Percentiles rank a stretch among this genome's conserved stretches.
phyloP scores from a whole-genome alignment of 2,888 invertebrate genomes.

The Diadegma fenestrale region DNA sequence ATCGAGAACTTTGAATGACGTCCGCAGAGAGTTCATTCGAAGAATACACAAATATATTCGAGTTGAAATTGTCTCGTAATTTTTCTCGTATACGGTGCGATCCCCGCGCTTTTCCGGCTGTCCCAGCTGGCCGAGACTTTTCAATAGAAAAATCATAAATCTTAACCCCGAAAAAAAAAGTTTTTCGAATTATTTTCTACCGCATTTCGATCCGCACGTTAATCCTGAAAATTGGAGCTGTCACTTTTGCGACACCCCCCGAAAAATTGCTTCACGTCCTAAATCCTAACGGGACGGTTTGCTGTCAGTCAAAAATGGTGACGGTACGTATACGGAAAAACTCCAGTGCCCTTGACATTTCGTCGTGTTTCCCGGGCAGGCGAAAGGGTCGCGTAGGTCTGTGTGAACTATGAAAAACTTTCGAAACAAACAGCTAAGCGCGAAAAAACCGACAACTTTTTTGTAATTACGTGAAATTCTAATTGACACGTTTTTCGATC shows the following conservation, averaged over 20 bases:
- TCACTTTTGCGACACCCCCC: not conserved
- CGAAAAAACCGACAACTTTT: not conserved
- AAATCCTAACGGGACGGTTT: conserved; percentile 1
- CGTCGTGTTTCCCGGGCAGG: not conserved
- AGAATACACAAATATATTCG: not conserved
- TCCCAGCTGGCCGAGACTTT: not conserved
- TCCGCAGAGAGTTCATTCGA: not conserved
- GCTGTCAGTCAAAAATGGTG: not conserved
- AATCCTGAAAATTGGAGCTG: not conserved
- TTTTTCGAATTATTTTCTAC: not conserved
- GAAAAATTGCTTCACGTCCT: not conserved
- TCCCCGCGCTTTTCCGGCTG: not conserved
- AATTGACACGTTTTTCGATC: not conserved
- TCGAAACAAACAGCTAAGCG: not conserved
- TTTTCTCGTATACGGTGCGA: not conserved
- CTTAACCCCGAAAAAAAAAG: not conserved
- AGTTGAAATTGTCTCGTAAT: not conserved
- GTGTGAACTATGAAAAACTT: not conserved
- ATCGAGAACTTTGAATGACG: not conserved
- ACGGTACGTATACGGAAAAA: not conserved
- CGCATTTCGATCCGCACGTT: not conserved
- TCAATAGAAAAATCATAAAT: not conserved
- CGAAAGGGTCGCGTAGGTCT: not conserved
- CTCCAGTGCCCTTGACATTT: conserved; percentile 1
- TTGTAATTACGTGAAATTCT: not conserved